phyloP scores from a whole-genome alignment of 1,140 invertebrate species.

The Araneus ventricosus region DNA sequence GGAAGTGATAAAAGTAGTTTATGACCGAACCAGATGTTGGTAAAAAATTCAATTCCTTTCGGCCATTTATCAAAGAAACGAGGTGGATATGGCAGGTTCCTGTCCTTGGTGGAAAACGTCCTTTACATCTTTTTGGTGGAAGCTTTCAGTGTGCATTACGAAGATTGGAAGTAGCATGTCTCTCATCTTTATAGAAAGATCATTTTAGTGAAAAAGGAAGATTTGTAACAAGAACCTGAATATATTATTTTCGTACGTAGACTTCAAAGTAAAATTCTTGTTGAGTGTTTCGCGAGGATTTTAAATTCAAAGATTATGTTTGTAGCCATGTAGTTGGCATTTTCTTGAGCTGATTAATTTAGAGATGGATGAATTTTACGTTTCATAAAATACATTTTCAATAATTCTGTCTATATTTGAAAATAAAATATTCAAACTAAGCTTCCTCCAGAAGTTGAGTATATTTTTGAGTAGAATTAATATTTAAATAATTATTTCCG shows the following conservation, averaged over 20 bases:
- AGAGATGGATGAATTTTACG: too few species aligned
- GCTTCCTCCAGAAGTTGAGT: too few species aligned
- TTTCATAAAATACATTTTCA: too few species aligned
- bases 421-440: too few species aligned
- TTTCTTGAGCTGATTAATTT: too few species aligned
- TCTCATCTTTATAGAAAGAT: not conserved
- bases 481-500: too few species aligned
- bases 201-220: not conserved
- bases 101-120: not conserved
- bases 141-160: not conserved
- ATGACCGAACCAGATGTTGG: slow-evolving; percentile 4
- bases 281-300: too few species aligned
- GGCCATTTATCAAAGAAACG: slow-evolving; percentile 20
- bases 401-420: too few species aligned
- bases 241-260: not conserved
- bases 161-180: not conserved
- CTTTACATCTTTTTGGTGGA: not conserved
- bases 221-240: not conserved
- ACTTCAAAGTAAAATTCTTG: too few species aligned
- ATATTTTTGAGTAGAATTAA: too few species aligned
- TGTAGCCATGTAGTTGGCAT: too few species aligned
- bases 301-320: too few species aligned
- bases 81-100: not conserved
- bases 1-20: slow-evolving; percentile 20
- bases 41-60: slow-evolving; percentile 12